Conservation (phyloP, 2,888 invertebrate genomes). For the Nemapogon koenigi region DNA sequence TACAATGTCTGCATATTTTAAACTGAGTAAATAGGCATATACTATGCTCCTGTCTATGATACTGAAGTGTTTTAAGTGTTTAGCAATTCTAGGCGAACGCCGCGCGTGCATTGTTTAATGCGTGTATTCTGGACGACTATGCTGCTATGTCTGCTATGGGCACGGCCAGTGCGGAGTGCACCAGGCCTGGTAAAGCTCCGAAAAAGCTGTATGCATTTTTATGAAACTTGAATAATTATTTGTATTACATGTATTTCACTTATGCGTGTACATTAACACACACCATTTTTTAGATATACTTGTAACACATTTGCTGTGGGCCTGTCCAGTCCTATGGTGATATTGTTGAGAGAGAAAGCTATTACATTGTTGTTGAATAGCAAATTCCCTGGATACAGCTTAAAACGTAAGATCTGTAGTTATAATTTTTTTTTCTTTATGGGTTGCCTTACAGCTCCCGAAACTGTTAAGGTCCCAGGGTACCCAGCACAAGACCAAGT, state of each 20-base stretch:
- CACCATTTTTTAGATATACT: slow-evolving; percentile 59
- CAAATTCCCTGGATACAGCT: slow-evolving; percentile 54
- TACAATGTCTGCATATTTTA: too few relatives aligned
- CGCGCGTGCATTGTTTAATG: too few relatives aligned
- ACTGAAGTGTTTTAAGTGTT: too few relatives aligned
- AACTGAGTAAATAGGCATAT: background rate
- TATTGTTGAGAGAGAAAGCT: slow-evolving; percentile 71
- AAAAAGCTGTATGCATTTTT: background rate
- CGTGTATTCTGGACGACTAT: too few relatives aligned
- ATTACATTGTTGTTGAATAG: slow-evolving; percentile 65
- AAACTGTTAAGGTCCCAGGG: too few relatives aligned
- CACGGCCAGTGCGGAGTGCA: too few relatives aligned
- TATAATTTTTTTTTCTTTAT: too few relatives aligned
- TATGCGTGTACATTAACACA: background rate
- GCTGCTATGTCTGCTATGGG: too few relatives aligned
- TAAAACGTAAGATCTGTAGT: slow-evolving; percentile 32
- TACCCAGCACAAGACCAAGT: too few relatives aligned
- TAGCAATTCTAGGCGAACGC: too few relatives aligned
- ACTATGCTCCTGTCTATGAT: background rate
- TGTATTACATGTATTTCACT: background rate
- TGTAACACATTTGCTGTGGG: slow-evolving; percentile 71
- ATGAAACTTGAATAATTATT: background rate
- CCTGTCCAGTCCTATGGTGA: slow-evolving; percentile 73
- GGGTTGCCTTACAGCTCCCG: too few relatives aligned
- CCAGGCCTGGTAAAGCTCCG: too few relatives aligned